phyloP scores from a whole-genome alignment of 1,140 invertebrate species.

The Drosophila tani region DNA sequence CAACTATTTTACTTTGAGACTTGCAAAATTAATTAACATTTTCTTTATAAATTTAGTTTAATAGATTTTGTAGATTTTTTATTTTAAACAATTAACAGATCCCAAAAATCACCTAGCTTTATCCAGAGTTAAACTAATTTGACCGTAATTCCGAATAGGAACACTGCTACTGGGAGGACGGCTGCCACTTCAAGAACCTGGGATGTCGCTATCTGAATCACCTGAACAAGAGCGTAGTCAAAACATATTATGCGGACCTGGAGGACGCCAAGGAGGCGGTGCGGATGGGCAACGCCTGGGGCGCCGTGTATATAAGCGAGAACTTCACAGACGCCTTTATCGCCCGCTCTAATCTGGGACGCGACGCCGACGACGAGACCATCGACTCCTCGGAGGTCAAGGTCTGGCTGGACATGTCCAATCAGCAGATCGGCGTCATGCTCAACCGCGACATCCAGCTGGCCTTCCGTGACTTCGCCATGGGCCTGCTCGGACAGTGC shows the following conservation, averaged over 20 bases:
- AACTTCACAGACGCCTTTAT: slow-evolving; percentile 94
- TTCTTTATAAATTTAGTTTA: neutral
- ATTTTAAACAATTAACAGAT: neutral
- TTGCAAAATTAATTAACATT: neutral
- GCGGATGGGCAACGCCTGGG: slow-evolving; percentile 92
- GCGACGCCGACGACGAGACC: slow-evolving; percentile 90
- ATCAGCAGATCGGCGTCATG: slow-evolving; percentile 95
- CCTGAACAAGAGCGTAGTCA: slow-evolving; percentile 88
- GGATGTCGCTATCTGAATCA: slow-evolving; percentile 91
- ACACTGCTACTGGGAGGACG: slow-evolving; percentile 85
- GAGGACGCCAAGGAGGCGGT: slow-evolving; percentile 90
- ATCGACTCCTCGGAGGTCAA: slow-evolving; percentile 92
- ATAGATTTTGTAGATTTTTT: neutral
- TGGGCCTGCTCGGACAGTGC: slow-evolving; percentile 89
- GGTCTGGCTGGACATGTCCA: slow-evolving; percentile 96
- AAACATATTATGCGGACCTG: slow-evolving; percentile 89
- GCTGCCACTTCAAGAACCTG: slow-evolving; percentile 89
- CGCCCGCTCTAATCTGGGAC: slow-evolving; percentile 89
- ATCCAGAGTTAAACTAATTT: neutral
- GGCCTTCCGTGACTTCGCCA: slow-evolving; percentile 92
- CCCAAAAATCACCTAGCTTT: neutral
- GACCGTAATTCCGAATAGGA: slow-evolving; percentile 31
- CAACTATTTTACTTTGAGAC: neutral
- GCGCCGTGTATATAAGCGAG: slow-evolving; percentile 92
- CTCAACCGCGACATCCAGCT: slow-evolving; percentile 92